Evolutionary conservation across 2,888 invertebrate species (phyloP).

Genomic region (Venusia cambrica): DNA sequence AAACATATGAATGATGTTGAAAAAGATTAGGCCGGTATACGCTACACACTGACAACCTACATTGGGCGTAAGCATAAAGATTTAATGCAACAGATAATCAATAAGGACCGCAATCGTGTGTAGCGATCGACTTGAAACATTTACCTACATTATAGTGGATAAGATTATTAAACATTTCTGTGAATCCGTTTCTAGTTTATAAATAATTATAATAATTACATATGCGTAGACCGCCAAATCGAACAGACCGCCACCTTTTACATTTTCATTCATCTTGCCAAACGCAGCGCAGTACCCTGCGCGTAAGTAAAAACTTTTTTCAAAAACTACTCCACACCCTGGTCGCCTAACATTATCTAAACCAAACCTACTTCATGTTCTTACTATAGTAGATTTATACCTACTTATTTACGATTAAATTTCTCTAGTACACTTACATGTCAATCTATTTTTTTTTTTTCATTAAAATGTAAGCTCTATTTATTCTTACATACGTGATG

Average conservation of each 20-base stretch:
- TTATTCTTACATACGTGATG: slow-evolving; percentile 72
- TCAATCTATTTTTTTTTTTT: slow-evolving; percentile 63
- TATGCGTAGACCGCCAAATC: slow-evolving; percentile 59
- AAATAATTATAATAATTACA: slow-evolving; percentile 53
- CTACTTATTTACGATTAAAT: slow-evolving; percentile 68
- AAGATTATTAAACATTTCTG: slow-evolving; percentile 64
- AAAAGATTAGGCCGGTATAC: slow-evolving; percentile 74
- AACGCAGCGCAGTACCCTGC: slow-evolving; percentile 65
- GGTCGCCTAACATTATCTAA: slow-evolving; percentile 80
- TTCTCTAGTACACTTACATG: slow-evolving; percentile 74
- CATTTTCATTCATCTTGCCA: slow-evolving; percentile 54
- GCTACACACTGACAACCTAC: slow-evolving; percentile 59
- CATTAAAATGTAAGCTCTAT: slow-evolving; percentile 78
- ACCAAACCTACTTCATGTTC: slow-evolving; percentile 73
- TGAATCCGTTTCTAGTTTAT: slow-evolving; percentile 52
- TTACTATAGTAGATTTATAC: slow-evolving; percentile 70
- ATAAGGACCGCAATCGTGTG: slow-evolving; percentile 52
- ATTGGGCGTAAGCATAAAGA: slow-evolving; percentile 47
- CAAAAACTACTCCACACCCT: slow-evolving; percentile 82
- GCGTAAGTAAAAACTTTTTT: slow-evolving; percentile 78
- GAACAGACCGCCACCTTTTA: slow-evolving; percentile 60
- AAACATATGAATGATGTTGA: slow-evolving; percentile 74
- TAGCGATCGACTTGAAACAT: slow-evolving; percentile 63
- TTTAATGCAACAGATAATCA: slow-evolving; percentile 23
- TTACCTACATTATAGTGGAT: slow-evolving; percentile 56